Percentiles rank a stretch among this genome's conserved stretches.
Conservation (phyloP, 2,888 invertebrate genomes). For the Lumbricus terrestris region DNA sequence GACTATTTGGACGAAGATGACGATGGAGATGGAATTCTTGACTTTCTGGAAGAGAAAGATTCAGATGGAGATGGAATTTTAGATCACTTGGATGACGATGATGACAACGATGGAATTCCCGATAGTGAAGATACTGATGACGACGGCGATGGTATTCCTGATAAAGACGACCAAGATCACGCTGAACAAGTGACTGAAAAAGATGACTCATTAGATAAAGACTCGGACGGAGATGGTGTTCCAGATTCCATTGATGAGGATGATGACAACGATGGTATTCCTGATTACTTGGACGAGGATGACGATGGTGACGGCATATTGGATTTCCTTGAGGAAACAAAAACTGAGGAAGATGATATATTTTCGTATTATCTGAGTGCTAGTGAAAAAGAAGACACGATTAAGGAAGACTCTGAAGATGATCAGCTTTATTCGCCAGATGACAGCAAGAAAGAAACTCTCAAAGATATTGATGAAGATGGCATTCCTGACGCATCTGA, state of each 20-base stretch:
- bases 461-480: conserved; percentile 24
- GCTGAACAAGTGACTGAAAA: neutral
- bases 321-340: conserved; percentile 32
- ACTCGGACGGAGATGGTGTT: conserved; percentile 33
- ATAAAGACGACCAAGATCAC: conserved; percentile 31
- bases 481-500: conserved; percentile 38
- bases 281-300: conserved; percentile 36
- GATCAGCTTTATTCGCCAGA: neutral
- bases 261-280: conserved; percentile 39
- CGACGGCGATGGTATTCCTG: too few species aligned
- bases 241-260: conserved; percentile 35
- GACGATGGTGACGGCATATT: conserved; percentile 40
- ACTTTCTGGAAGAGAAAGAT: conserved; percentile 29
- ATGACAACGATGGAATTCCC: neutral
- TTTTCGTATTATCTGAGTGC: neutral
- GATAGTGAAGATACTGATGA: conserved; percentile 36
- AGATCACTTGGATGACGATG: neutral
- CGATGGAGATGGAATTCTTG: conserved; percentile 41
- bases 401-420: neutral
- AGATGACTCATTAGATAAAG: conserved; percentile 17
- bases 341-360: neutral
- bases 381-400: neutral
- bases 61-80: conserved; percentile 25
- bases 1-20: conserved; percentile 35
- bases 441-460: neutral